Conservation (phyloP, 2,797 vertebrate species). For the Parotocinclus haroldoi region DNA sequence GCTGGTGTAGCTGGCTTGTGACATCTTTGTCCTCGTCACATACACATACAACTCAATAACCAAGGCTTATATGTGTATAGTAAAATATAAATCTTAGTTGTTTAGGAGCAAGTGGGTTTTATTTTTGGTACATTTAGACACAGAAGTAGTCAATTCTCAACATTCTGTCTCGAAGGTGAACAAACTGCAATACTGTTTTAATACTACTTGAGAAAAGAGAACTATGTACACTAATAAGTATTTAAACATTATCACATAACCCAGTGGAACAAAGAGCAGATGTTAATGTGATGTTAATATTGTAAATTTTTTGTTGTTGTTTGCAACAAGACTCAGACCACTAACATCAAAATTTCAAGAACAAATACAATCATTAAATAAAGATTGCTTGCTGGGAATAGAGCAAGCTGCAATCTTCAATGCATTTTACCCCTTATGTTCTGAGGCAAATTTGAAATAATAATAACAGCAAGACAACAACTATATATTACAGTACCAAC, state of each 20-base stretch:
- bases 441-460: no score
- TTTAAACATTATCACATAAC: slow-evolving; percentile 8
- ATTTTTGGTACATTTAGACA: slow-evolving; percentile 31
- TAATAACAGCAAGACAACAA: no score
- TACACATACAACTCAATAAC: slow-evolving; percentile 17
- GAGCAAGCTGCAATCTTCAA: no score
- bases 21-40: not conserved
- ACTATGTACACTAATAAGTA: slow-evolving; percentile 13
- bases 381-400: no score
- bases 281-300: no score
- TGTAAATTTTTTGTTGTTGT: slow-evolving; percentile 21
- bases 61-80: slow-evolving; percentile 4
- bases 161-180: slow-evolving; percentile 27
- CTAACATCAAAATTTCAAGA: no score
- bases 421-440: no score
- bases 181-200: slow-evolving; percentile 20
- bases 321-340: not conserved
- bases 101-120: slow-evolving; percentile 11
- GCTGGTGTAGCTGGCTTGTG: slow-evolving; percentile 18
- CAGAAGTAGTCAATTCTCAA: slow-evolving; percentile 10
- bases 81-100: slow-evolving; percentile 15
- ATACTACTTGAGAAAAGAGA: slow-evolving; percentile 14
- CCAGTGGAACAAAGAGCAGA: slow-evolving; percentile 27
- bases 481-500: no score
- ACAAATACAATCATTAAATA: no score